Base-by-base conservation (phyloP, 2,113 vertebrate species). In the Lasiurus cinereus region DNA sequence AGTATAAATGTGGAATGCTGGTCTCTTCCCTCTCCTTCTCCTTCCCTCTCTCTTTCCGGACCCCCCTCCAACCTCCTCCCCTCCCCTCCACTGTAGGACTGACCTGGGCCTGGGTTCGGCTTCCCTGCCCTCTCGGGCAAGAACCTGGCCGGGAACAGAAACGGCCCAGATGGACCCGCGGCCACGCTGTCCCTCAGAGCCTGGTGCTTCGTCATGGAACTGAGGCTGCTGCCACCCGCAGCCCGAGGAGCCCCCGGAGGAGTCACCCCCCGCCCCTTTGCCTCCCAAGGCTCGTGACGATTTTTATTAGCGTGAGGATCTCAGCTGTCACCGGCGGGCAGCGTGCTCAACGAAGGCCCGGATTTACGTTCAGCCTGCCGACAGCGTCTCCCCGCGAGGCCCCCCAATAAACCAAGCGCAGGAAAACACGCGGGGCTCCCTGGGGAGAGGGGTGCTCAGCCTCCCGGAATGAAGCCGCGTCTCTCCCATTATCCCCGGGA, bases 401-500 rank as follows among this genome's bases (percentile, higher is more conserved):
- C 36, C 27, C 33, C 76, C 73, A 90, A 67, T 86, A 69, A 90
- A 96, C 76, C 43, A 85, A 77, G 87, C 39, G 76, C 46, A 62
- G 2, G 78, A 93, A 89, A 77, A 89, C 12, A 12, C 14, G 64
- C 5, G 39, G 39, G 96, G 64, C 83, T 56, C 0, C 72, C 85
- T n/a, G n/a, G 29, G 86, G 48, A 74, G 87, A 74, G 2, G 1
- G 95, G 50, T 64, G 16, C 84, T 15, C 33, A 64, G 78, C 91
- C 74, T 19, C 0, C 91, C 74, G 90, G 79, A 96, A 90, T 92
- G 33, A 85, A 94, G 95, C 83, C 8, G 1, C 83, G 94, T 80
- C 13, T 79, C 88, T 88, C 87, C 93, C 66, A 0, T 86, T 82
- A n/a, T 84, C 92, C 95, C 54, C 64, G 83, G 80, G 83, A 92